These are phyloP conservation scores for Spodoptera picta DNA, from an alignment of 2,888 invertebrate genomes.

Conservation along the genomic window DNA sequence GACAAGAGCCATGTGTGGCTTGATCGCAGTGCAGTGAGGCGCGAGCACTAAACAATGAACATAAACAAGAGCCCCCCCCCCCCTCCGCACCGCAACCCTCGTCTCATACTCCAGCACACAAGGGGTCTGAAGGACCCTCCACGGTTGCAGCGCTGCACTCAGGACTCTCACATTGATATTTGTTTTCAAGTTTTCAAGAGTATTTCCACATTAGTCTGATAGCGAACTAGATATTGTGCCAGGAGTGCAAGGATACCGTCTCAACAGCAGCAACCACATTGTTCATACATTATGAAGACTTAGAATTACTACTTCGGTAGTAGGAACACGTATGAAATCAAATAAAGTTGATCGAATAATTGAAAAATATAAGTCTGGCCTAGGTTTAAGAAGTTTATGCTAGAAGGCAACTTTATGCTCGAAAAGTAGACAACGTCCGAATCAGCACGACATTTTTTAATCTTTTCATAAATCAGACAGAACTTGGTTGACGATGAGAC, in stretches of 20 bases:
- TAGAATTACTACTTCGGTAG: no score
- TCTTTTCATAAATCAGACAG: no score
- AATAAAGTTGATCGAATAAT: no score
- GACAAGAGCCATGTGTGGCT: conserved; percentile 3
- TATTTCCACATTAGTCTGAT: conserved; percentile 43
- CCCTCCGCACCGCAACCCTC: background rate
- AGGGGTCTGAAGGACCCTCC: conserved; percentile 37
- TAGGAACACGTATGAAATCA: no score
- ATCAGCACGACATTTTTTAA: no score
- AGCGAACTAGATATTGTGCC: conserved; percentile 9
- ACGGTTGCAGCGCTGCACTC: conserved; percentile 38
- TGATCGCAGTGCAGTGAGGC: conserved; percentile 44
- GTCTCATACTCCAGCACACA: background rate
- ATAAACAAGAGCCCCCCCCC: conserved; percentile 47
- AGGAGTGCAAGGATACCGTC: background rate
- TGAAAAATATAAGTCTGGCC: no score
- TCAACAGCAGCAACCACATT: background rate
- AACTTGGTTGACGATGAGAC: no score
- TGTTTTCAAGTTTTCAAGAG: conserved; percentile 42
- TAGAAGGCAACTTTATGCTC: no score
- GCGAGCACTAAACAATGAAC: conserved; percentile 56
- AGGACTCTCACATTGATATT: conserved; percentile 31
- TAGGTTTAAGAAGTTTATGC: no score
- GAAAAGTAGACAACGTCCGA: no score
- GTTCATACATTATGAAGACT: background rate